These are phyloP conservation scores for Scrobipalpa atriplicella DNA, from an alignment of 2,888 invertebrate species.

Conservation along the genomic window DNA sequence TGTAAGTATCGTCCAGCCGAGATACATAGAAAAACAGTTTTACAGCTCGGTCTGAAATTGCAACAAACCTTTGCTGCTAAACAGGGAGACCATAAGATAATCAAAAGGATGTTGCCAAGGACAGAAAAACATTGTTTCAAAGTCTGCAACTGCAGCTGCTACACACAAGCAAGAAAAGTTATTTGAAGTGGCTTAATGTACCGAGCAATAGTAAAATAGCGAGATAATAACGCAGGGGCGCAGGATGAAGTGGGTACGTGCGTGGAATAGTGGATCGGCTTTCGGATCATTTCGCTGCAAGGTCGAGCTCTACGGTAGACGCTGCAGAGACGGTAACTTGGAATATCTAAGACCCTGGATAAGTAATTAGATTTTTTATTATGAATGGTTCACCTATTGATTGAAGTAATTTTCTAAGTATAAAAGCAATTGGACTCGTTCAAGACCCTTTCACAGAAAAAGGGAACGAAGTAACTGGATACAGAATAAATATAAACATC, in stretches of 20 bases:
- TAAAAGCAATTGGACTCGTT: not conserved
- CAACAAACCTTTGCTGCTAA: no score
- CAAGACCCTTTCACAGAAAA: no score
- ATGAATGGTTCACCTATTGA: not conserved
- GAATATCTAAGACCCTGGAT: not conserved
- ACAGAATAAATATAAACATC: no score
- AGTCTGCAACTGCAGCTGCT: not conserved
- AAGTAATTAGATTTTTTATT: no score
- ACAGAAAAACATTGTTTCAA: not conserved
- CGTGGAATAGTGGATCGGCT: not conserved
- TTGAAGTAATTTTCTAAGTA: not conserved
- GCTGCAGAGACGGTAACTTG: not conserved
- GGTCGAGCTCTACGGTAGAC: not conserved
- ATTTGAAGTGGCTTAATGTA: not conserved
- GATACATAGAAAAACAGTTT: no score
- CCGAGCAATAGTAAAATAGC: conserved; percentile 7
- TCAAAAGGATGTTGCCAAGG: not conserved
- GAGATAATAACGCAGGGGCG: conserved; percentile 17
- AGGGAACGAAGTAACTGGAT: no score
- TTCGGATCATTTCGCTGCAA: not conserved
- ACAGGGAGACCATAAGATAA: no score
- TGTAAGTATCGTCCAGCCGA: no score
- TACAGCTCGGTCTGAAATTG: no score
- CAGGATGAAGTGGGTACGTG: conserved; percentile 2
- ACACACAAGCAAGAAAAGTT: not conserved